Base-by-base conservation (phyloP, 2,113 vertebrate species). In the Paradoxurus hermaphroditus region DNA sequence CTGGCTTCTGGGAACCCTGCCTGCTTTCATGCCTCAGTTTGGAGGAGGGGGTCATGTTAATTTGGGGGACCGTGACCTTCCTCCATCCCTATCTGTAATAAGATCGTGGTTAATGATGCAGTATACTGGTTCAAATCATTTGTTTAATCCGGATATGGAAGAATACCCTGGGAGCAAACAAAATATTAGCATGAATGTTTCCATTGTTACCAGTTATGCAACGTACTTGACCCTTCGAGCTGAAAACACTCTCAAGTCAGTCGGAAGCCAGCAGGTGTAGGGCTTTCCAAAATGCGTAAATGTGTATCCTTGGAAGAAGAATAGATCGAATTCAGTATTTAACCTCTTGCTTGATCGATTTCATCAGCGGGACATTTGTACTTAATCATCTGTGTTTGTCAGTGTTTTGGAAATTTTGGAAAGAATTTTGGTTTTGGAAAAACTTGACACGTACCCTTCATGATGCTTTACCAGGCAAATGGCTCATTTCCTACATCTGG, bases 401-500 rank as follows among this genome's bases (percentile, higher is more conserved):
- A 90, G 44, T 70, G 73, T 92, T 95, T 95, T 77, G 84, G 78
- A 95, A 98, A 96, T 77, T 90, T 86, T 78, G 82, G 92, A 94
- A 98, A 98, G 8, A 96, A 90, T 63, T 62, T 94, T 93, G 75
- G 44, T 91, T 90, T 94, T 65, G 94, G 93, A 95, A 97, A 96
- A 97, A 94, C 73, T 62, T 86, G 91, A 62, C 83, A 95, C 67
- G 86, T 92, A 73, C 70, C 21, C 84, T 96, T 13, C 83, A 4
- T 23, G 8, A 46, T 86, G 36, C 10, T 90, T 96, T 86, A 46
- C 83, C 36, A 29, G 89, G 63, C 36, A 68, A 84, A 91, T 91
- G 73, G 87, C 39, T 97, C 94, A 95, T 73, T 98, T 90, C 95
- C 90, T 90, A 94, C 86, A 97, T 83, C 36, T 97, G 97, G 93